Conservation (phyloP, 2,113 vertebrate genomes). For the Conger conger region DNA sequence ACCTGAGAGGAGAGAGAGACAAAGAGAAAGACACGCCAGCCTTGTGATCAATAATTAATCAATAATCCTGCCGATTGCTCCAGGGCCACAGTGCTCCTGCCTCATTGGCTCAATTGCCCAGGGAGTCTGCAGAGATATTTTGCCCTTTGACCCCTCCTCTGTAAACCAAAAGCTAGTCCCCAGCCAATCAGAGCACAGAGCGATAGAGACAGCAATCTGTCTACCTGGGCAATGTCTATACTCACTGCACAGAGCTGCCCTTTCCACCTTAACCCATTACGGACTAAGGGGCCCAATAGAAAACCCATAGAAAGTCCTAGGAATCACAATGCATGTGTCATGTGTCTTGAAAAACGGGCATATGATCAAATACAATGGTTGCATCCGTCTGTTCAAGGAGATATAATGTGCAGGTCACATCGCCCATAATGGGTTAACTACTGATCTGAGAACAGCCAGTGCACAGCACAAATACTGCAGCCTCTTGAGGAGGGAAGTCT, state of each 20-base stretch:
- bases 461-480: neutral
- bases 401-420: no score
- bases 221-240: neutral
- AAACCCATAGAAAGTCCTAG: no score
- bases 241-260: neutral
- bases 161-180: neutral
- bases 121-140: neutral
- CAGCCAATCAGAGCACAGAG: neutral
- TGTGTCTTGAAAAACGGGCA: no score
- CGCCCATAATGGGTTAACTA: no score
- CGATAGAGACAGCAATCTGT: neutral
- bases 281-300: no score
- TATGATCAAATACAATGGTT: no score
- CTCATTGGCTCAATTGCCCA: neutral
- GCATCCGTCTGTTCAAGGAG: no score
- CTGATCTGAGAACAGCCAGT: neutral
- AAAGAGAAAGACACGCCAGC: neutral
- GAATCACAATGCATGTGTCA: no score
- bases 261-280: no score
- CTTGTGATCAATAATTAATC: neutral
- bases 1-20: neutral
- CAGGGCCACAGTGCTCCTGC: neutral
- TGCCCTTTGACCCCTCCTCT: neutral
- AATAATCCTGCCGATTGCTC: constrained; percentile 1
- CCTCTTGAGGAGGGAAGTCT: neutral